Conservation (phyloP, 2,113 vertebrate species). For the Rafetus swinhoei region DNA sequence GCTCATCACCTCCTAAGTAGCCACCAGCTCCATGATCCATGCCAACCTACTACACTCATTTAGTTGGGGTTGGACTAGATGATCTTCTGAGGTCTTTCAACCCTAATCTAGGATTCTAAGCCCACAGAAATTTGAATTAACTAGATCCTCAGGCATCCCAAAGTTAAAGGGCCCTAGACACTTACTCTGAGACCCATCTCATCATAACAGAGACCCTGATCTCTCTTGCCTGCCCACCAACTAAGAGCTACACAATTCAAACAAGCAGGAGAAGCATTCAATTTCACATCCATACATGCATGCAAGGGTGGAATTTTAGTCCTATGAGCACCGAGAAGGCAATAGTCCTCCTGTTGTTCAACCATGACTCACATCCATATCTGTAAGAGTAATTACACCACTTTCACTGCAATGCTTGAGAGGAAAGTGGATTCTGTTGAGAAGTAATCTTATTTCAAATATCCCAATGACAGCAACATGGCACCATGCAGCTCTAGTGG, state of each 20-base stretch:
- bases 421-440: not conserved
- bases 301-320: not conserved
- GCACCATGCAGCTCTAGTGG: not conserved
- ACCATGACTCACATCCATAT: not conserved
- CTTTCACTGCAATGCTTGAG: not conserved
- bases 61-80: too few relatives aligned
- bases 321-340: not conserved
- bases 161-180: not conserved
- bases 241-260: not conserved
- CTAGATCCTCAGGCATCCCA: not conserved
- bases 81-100: too few relatives aligned
- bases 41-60: too few relatives aligned
- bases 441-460: not conserved
- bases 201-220: not conserved
- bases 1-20: not conserved
- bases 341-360: not conserved
- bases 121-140: not conserved
- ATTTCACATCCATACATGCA: not conserved
- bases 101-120: not conserved
- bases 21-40: not conserved
- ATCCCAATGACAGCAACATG: not conserved
- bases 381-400: not conserved
- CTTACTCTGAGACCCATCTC: not conserved
- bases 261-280: not conserved
- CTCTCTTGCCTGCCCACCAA: not conserved